Evolutionary conservation across 2,113 vertebrate genomes (phyloP).

Genomic region (Centropristis striata): DNA sequence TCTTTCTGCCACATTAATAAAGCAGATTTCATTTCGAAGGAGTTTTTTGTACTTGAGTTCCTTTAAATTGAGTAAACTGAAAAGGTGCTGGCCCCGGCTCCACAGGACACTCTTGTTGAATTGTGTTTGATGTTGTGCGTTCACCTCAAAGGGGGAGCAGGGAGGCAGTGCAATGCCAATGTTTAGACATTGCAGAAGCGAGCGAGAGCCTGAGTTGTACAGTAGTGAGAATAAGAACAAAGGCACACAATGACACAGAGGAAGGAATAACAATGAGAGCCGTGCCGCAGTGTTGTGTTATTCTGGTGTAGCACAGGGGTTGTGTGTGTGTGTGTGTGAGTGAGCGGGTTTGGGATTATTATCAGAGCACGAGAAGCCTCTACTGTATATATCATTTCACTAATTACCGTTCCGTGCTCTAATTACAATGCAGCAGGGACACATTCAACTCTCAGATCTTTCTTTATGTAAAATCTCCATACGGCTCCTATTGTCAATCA

Average conservation of each 20-base stretch:
- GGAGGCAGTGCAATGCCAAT: not conserved
- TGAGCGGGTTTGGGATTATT: conserved; percentile 48
- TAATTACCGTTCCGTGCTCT: conserved; percentile 76
- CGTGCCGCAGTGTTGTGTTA: conserved; percentile 66
- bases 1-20: conserved; percentile 13
- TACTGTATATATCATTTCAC: conserved; percentile 76
- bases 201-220: conserved; percentile 41
- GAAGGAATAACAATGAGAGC: conserved; percentile 78
- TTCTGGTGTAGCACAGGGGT: conserved; percentile 44
- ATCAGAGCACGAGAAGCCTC: conserved; percentile 63
- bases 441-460: conserved; percentile 61
- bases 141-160: conserved; percentile 46
- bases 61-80: conserved; percentile 37
- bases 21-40: conserved; percentile 18
- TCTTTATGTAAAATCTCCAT: conserved; percentile 53
- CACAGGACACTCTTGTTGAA: conserved; percentile 45
- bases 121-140: conserved; percentile 55
- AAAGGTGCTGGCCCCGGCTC: conserved; percentile 29
- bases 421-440: conserved; percentile 76
- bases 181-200: conserved; percentile 50
- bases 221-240: conserved; percentile 71
- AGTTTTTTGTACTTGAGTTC: conserved; percentile 25
- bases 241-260: conserved; percentile 68
- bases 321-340: conserved; percentile 7
- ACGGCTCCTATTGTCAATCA: conserved; percentile 62